phyloP scores from a whole-genome alignment of 2,888 invertebrate species.

The Cosmia pyralina region DNA sequence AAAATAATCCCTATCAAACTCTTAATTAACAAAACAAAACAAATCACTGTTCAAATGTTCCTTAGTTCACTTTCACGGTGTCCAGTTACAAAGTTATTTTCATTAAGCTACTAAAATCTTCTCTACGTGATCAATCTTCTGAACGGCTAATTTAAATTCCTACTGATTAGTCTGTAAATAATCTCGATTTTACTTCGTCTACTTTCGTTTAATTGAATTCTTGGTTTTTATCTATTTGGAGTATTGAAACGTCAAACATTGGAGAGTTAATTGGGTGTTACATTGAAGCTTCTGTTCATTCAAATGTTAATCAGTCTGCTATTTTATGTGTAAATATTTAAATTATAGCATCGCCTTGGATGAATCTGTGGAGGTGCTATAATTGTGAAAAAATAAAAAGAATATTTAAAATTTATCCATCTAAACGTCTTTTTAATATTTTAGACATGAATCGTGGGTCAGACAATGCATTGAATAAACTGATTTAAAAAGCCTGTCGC shows the following conservation, averaged over 20 bases:
- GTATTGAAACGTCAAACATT: slow-evolving; percentile 23
- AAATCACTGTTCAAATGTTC: slow-evolving; percentile 27
- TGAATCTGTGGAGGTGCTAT: background rate
- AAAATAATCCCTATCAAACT: slow-evolving; percentile 12
- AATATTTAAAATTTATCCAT: background rate
- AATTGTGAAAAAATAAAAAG: background rate
- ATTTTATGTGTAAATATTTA: background rate
- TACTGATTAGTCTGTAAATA: slow-evolving; percentile 72
- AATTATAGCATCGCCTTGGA: too few relatives aligned
- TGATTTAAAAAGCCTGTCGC: too few relatives aligned
- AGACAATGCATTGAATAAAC: background rate
- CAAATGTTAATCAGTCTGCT: background rate
- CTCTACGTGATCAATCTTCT: slow-evolving; percentile 73
- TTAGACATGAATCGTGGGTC: background rate
- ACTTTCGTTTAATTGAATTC: slow-evolving; percentile 43
- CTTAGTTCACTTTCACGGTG: slow-evolving; percentile 14
- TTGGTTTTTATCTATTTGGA: slow-evolving; percentile 11
- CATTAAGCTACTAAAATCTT: slow-evolving; percentile 64
- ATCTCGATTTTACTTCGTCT: slow-evolving; percentile 26
- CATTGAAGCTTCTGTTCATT: background rate
- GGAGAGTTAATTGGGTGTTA: slow-evolving; percentile 11
- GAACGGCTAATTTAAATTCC: slow-evolving; percentile 77
- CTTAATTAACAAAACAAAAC: slow-evolving; percentile 28
- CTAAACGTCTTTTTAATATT: background rate
- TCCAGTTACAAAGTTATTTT: slow-evolving; percentile 59